Base-by-base conservation (phyloP, 2,888 invertebrate species). In the Drosophila borborema region DNA sequence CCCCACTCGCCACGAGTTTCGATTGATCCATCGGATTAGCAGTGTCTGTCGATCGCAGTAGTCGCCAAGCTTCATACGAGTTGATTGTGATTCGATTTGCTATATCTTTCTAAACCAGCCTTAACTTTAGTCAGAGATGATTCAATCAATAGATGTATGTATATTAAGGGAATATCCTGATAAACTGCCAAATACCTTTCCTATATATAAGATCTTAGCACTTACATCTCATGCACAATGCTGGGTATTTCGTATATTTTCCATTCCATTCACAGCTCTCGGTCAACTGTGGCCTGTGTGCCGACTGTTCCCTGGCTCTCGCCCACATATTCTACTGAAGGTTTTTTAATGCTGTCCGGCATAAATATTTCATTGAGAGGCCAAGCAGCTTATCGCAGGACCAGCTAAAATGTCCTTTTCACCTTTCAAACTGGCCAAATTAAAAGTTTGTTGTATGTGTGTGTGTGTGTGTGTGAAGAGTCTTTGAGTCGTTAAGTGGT, bases 371-470 rank as follows among this genome's bases (percentile, higher is more conserved):
- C 34, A 85, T 87, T 72, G 67, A 63, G 54, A 46, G 74, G 64
- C 56, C 65, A 67, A 71, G 68, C 68, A 62, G 54, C 72, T 62
- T 71, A 73, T 66, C 70, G 59, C 67, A n/a, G 61, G 56, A 54
- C 48, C n/a, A 14, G 63, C 67, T 41, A 8, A 53, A 66, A 71
- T 67, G 55, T 74, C 31, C 79, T 71, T 81, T 85, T 83, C 83
- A 88, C 86, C 85, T 88, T 85, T 83, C 69, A 81, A 83, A 75
- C 83, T 79, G 86, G 86, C 81, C 85, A 85, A 85, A 86, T 86
- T 85, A 86, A 81, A 85, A 83, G 81, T 86, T 84, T 67, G 61
- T 53, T 74, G 20, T 43, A 14, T 41, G 45, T 36, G 48, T 48
- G 40, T 59, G 48, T 41, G 43, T 28, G 23, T 34, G 46, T 46